Conservation (phyloP, 1,140 invertebrate species). For the Neodiprion pinetum region DNA sequence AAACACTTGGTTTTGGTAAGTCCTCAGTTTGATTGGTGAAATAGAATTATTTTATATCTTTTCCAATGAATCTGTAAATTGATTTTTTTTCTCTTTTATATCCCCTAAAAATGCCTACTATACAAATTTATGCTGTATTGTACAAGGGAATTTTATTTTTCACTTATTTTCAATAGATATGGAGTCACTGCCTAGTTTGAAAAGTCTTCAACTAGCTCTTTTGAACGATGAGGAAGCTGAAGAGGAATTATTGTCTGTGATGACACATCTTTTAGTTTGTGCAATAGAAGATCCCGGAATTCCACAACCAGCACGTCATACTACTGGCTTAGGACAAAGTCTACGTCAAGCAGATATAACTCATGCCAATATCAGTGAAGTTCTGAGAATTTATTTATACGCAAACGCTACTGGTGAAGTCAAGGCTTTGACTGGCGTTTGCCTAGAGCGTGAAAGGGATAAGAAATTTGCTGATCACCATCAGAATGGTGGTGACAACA, state of each 20-base stretch:
- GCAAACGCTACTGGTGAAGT: slow-evolving; percentile 87
- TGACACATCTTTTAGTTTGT: slow-evolving; percentile 89
- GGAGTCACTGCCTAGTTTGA: slow-evolving; percentile 85
- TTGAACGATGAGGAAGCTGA: slow-evolving; percentile 85
- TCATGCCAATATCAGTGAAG: slow-evolving; percentile 89
- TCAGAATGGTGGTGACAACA: slow-evolving; percentile 73
- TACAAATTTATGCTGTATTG: no score
- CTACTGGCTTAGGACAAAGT: slow-evolving; percentile 88
- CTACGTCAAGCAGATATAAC: slow-evolving; percentile 91
- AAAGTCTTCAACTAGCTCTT: slow-evolving; percentile 85
- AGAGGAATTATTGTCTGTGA: slow-evolving; percentile 85
- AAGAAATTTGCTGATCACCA: slow-evolving; percentile 81
- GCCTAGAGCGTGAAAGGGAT: slow-evolving; percentile 78
- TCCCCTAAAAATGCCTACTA: no score
- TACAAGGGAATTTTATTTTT: no score
- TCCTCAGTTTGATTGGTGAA: slow-evolving; percentile 19
- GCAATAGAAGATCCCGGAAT: slow-evolving; percentile 96
- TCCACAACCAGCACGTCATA: slow-evolving; percentile 84
- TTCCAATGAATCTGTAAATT: no score
- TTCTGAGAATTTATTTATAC: slow-evolving; percentile 88
- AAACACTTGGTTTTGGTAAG: slow-evolving; percentile 90
- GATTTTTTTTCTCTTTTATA: no score
- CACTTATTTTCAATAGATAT: slow-evolving; percentile 68
- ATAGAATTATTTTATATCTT: no score
- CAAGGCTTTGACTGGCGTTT: slow-evolving; percentile 78